Evolutionary conservation across 2,797 vertebrate genomes (phyloP).

Genomic region (Mormyrops boulengeri): DNA sequence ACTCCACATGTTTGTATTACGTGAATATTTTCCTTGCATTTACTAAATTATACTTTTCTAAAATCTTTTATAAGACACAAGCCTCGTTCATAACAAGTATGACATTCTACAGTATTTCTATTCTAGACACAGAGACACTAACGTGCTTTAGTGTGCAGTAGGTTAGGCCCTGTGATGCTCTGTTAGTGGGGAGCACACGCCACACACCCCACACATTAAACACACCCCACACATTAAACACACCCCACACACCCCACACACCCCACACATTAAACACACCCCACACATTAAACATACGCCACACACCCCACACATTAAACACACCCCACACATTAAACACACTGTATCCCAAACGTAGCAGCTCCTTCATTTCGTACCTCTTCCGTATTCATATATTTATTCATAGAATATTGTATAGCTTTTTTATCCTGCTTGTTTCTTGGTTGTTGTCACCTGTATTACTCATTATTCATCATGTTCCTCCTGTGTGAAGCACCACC

Average conservation of each 20-base stretch:
- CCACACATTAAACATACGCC: no score
- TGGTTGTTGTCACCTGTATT: no score
- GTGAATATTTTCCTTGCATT: background rate
- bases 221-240: no score
- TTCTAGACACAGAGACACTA: background rate
- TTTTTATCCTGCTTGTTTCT: no score
- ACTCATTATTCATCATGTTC: background rate
- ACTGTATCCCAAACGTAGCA: no score
- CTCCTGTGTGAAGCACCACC: background rate
- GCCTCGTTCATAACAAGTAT: background rate
- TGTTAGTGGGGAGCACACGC: background rate
- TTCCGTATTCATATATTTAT: background rate
- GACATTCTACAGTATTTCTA: background rate
- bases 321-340: no score
- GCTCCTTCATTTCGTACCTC: background rate
- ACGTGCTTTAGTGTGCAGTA: background rate
- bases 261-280: no score
- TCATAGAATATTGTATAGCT: background rate
- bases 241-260: no score
- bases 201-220: no score
- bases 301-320: no score
- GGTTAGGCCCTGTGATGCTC: background rate
- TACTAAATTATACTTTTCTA: background rate
- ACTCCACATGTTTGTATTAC: background rate
- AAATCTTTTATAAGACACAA: background rate